These are phyloP conservation scores for Varanus salvator DNA, from an alignment of 2,113 vertebrate species.

Conservation along the genomic window DNA sequence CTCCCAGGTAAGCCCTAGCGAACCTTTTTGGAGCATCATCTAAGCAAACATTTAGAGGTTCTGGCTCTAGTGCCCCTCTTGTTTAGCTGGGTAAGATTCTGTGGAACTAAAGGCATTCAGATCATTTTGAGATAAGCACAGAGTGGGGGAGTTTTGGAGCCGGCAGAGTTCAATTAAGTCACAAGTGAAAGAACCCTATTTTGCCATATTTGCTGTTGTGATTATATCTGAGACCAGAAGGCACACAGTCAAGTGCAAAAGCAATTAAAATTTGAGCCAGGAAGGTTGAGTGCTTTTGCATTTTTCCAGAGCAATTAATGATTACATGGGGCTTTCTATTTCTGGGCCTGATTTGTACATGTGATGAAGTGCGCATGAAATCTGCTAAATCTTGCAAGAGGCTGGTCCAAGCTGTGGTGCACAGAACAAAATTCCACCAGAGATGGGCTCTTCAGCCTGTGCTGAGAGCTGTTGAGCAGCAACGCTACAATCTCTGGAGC, in stretches of 20 bases:
- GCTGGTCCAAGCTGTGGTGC: not conserved
- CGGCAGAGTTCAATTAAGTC: not conserved
- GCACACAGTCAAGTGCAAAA: not conserved
- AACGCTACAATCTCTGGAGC: not conserved
- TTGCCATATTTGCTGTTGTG: not conserved
- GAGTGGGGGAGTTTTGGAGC: not conserved
- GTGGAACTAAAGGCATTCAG: not conserved
- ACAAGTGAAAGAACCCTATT: not conserved
- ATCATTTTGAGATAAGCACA: not conserved
- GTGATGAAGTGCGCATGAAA: not conserved
- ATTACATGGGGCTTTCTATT: not conserved
- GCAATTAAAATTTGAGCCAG: not conserved
- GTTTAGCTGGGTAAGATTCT: not conserved
- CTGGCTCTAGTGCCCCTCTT: too few relatives aligned
- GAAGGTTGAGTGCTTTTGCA: not conserved
- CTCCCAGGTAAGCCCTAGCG: not conserved
- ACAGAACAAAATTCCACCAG: not conserved
- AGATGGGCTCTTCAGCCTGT: not conserved
- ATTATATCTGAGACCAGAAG: not conserved
- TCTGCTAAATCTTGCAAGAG: not conserved
- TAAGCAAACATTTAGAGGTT: not conserved
- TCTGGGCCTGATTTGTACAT: not conserved
- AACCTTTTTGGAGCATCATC: too few relatives aligned
- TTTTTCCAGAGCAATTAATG: constrained; percentile 12
- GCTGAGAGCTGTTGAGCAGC: not conserved